A percentile compares a stretch with the other conserved stretches of the same genome.
phyloP scores from a whole-genome alignment of 2,888 invertebrate species.

The Lycia hirtaria region DNA sequence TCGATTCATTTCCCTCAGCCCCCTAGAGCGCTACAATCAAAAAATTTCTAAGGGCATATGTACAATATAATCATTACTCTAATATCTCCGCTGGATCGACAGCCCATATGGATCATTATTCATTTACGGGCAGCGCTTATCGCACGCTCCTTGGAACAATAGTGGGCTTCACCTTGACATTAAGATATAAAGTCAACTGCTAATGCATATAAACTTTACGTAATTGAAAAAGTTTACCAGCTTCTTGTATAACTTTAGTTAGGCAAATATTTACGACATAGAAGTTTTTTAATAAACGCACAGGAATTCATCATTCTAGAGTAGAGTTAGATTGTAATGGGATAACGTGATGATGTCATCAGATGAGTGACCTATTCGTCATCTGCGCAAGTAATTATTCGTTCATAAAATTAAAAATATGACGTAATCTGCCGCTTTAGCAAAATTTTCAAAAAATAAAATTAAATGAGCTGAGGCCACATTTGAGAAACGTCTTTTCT shows the following conservation, averaged over 20 bases:
- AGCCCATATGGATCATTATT: slow-evolving; percentile 30
- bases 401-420: no score
- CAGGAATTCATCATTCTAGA: no score
- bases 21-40: slow-evolving; percentile 3
- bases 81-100: slow-evolving; percentile 25
- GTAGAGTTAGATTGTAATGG: no score
- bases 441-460: no score
- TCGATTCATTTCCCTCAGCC: background rate
- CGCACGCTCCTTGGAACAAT: slow-evolving; percentile 50
- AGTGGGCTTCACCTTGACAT: slow-evolving; percentile 55
- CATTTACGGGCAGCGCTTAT: slow-evolving; percentile 22
- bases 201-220: background rate
- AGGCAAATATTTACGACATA: background rate
- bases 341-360: no score
- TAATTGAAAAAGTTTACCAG: background rate
- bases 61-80: slow-evolving; percentile 23
- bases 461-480: no score
- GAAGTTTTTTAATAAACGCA: background rate
- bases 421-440: no score
- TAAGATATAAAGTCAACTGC: slow-evolving; percentile 34
- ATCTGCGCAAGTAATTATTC: no score
- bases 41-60: slow-evolving; percentile 17
- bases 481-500: no score
- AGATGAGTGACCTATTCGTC: no score
- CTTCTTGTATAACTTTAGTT: background rate